Conservation (phyloP, 2,888 invertebrate genomes). For the Ptychoptera albimana region DNA sequence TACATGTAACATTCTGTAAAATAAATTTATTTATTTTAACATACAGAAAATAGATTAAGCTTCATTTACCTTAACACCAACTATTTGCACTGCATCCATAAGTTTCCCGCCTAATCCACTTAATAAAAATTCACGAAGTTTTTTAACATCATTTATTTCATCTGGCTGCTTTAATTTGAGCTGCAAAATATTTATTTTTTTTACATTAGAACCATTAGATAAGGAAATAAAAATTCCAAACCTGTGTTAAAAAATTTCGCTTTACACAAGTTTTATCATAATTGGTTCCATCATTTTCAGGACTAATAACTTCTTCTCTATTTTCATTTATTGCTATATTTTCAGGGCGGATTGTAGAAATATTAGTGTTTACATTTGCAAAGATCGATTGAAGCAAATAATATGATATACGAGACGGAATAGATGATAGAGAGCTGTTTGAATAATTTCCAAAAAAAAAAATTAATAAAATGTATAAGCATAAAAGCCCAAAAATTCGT, state of each 20-base stretch:
- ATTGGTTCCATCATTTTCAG: neutral
- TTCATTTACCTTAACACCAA: slow-evolving; percentile 22
- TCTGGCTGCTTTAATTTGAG: slow-evolving; percentile 18
- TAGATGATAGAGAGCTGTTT: slow-evolving; percentile 21
- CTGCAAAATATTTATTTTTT: neutral
- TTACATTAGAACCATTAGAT: neutral
- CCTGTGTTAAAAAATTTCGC: slow-evolving; percentile 2
- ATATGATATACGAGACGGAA: slow-evolving; percentile 25
- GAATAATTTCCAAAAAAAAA: no score
- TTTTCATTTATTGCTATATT: neutral
- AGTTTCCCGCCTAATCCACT: slow-evolving; percentile 24
- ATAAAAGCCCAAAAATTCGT: no score
- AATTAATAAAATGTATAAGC: no score
- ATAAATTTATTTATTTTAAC: neutral
- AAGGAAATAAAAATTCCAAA: neutral
- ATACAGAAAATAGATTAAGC: neutral
- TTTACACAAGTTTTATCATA: neutral
- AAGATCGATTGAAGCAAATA: slow-evolving; percentile 25
- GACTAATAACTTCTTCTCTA: neutral
- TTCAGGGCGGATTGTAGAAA: slow-evolving; percentile 1
- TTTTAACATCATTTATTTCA: slow-evolving; percentile 26
- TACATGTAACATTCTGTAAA: slow-evolving; percentile 24
- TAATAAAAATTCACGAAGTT: slow-evolving; percentile 25
- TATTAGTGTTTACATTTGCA: slow-evolving; percentile 22
- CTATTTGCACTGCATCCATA: slow-evolving; percentile 20